Conservation (phyloP, 2,797 vertebrate species). For the Sebastes alutus region DNA sequence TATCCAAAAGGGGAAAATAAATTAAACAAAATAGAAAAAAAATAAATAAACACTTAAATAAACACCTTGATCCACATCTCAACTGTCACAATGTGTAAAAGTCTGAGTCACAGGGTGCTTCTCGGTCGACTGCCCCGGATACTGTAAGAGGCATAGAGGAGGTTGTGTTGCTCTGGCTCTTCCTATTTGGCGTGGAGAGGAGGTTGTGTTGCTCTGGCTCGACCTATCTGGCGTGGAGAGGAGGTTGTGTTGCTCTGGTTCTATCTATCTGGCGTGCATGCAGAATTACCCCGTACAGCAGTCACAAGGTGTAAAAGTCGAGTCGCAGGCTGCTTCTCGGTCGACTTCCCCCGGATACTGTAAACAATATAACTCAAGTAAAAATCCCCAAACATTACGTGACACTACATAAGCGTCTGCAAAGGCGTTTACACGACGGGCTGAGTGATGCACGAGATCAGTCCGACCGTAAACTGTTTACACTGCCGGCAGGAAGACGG, state of each 20-base stretch:
- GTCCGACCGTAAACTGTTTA: constrained; percentile 16
- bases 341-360: not conserved
- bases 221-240: accelerated
- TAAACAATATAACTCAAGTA: not conserved
- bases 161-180: too few species aligned
- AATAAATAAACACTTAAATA: not conserved
- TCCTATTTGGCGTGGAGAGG: too few species aligned
- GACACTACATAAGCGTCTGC: not conserved
- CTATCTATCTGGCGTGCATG: too few species aligned
- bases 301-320: not conserved
- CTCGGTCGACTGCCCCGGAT: too few species aligned
- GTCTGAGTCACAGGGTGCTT: too few species aligned
- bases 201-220: too few species aligned
- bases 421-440: not conserved
- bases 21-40: not conserved
- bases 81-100: too few species aligned
- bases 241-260: too few species aligned
- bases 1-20: not conserved
- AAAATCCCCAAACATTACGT: not conserved
- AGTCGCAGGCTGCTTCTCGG: not conserved
- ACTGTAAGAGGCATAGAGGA: too few species aligned
- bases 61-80: not conserved
- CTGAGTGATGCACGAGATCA: not conserved
- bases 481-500: not conserved
- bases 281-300: not conserved